Evolutionary conservation across 2,888 invertebrate species (phyloP), one percentile per base, ranked within the genome.

Genomic region (Tortricodes alternella): DNA sequence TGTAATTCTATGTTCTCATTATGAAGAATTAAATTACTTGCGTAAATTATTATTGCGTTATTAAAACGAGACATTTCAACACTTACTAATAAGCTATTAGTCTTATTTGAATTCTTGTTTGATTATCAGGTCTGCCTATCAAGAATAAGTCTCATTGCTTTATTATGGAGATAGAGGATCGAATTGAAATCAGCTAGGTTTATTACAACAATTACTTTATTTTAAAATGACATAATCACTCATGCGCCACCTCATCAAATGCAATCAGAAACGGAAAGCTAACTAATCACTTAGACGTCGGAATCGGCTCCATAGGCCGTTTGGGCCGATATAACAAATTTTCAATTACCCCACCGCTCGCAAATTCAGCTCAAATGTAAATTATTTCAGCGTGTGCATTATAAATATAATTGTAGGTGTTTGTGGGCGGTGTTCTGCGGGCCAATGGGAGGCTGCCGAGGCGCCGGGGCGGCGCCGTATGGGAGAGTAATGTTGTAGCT

Each of bases 341-440:
- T 90, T 90, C 89, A 90, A 89, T 90, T 90, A 89, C 86, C 83
- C 85, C 71, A 78, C 83, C 78, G 83, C 81, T 85, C 85, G 88
- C 90, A 89, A 89, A 89, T 90, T 90, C 88, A 85, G 87, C 87
- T 87, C 77, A 85, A 89, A 89, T 89, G 89, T 89, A 89, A 90
- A 89, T 89, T 89, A 89, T 89, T 88, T 89, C 80, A 83, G 76
- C 82, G 81, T 83, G 83, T 85, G 85, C 87, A 89, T 89, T 89
- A 89, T 90, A 89, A 90, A 89, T 89, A 89, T 89, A 85, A 86
- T 85, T 89, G 88, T 86, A 89, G 88, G 86, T 85, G 82, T 83
- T 76, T 64, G 75, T 79, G 84, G 89, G 89, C 87, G 88, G 85
- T 66, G 67, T 68, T 62, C 59, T 64, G 52, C 58, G 69, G 71